These are phyloP conservation scores for Xyrauchen texanus DNA, from an alignment of 2,113 vertebrate species.

Conservation along the genomic window DNA sequence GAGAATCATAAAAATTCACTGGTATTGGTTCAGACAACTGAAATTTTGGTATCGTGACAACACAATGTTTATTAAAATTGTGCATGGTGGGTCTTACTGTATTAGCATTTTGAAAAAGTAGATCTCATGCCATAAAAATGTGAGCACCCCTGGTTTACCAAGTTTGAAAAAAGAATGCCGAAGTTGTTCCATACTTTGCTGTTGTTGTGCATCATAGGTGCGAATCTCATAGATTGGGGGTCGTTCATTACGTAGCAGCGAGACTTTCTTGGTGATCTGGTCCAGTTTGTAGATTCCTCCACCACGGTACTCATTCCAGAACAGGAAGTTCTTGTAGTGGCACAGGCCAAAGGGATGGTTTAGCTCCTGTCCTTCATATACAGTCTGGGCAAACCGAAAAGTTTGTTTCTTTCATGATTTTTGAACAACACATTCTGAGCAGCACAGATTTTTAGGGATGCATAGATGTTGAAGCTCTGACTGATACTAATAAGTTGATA, in stretches of 20 bases:
- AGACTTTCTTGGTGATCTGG: constrained; percentile 80
- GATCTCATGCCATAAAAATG: too few species aligned
- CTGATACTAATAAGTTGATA: too few species aligned
- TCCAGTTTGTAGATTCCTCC: constrained; percentile 94
- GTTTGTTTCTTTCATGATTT: neutral
- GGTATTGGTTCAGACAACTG: too few species aligned
- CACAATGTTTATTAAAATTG: too few species aligned
- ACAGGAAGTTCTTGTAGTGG: constrained; percentile 91
- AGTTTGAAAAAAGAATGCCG: too few species aligned
- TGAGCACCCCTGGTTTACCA: too few species aligned
- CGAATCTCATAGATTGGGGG: constrained; percentile 97
- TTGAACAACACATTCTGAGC: too few species aligned
- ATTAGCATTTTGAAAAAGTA: too few species aligned
- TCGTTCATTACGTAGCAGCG: constrained; percentile 88
- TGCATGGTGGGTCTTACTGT: too few species aligned
- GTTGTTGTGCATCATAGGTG: constrained; percentile 95
- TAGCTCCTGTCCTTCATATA: constrained; percentile 90
- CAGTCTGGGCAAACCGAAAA: constrained; percentile 71
- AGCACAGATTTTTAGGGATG: neutral
- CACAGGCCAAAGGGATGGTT: constrained; percentile 94
- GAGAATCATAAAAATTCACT: too few species aligned
- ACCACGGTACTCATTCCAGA: constrained; percentile 95
- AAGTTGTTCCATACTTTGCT: constrained; percentile 79
- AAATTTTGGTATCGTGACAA: too few species aligned
- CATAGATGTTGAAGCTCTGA: too few species aligned